A percentile compares a stretch with the other conserved stretches of the same genome.
Evolutionary conservation across 2,113 vertebrate genomes (phyloP).

Genomic region (Neomonachus schauinslandi): DNA sequence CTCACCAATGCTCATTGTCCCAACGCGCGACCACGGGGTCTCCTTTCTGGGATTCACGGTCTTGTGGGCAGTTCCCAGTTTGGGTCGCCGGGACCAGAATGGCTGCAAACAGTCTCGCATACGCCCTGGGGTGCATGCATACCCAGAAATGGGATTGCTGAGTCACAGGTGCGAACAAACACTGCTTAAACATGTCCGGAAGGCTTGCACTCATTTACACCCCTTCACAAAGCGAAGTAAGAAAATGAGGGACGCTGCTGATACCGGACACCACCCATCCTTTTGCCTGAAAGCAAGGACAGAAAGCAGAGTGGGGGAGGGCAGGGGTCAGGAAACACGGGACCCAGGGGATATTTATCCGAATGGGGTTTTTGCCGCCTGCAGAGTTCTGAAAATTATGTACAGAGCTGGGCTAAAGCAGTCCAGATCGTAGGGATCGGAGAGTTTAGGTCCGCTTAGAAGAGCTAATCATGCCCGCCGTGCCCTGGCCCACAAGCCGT

Average conservation of each 20-base stretch:
- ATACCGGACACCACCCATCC: accelerated
- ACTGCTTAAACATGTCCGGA: not conserved
- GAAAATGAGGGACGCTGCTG: not conserved
- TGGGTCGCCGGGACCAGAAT: not conserved
- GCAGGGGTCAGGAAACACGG: not conserved
- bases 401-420: too few species aligned
- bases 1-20: too few species aligned
- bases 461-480: not conserved
- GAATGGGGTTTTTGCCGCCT: not conserved
- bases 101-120: too few species aligned
- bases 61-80: accelerated
- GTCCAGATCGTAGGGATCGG: not conserved
- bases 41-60: not conserved
- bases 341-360: not conserved
- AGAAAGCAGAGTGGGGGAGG: too few species aligned
- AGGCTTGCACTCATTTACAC: not conserved
- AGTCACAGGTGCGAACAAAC: not conserved
- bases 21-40: accelerated
- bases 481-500: accelerated
- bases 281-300: not conserved
- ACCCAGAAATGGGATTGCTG: not conserved
- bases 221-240: not conserved
- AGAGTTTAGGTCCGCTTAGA: not conserved
- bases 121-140: not conserved
- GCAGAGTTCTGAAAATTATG: not conserved